Percentiles rank a stretch among this genome's conserved stretches.
Conservation (phyloP, 2,113 vertebrate genomes). For the Nycticorax nycticorax region DNA sequence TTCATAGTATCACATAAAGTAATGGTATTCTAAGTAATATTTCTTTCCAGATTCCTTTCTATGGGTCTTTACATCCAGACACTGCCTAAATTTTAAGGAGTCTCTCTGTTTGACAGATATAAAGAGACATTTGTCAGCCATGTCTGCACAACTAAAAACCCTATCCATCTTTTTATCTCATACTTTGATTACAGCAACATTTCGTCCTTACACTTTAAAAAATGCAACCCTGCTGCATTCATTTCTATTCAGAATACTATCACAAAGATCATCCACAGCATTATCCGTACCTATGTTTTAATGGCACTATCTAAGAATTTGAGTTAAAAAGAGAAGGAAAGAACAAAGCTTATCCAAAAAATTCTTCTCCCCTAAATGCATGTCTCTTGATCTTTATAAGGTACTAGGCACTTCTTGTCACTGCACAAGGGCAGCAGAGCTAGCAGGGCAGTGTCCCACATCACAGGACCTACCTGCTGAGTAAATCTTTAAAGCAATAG, state of each 20-base stretch:
- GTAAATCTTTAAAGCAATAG: conserved; percentile 17
- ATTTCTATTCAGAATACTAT: background rate
- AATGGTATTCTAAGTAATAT: background rate
- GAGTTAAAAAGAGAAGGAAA: background rate
- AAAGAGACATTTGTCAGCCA: background rate
- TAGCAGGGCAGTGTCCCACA: background rate
- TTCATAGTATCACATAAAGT: background rate
- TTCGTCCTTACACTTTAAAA: background rate
- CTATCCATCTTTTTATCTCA: background rate
- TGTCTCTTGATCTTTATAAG: background rate
- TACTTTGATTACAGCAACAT: background rate
- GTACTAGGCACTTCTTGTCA: background rate
- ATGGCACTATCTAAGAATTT: background rate
- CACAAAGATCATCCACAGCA: background rate
- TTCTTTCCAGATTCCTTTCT: background rate
- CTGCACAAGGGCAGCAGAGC: background rate
- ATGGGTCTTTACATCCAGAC: background rate
- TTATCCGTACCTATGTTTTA: background rate
- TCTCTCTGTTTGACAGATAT: background rate
- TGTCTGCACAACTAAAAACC: background rate
- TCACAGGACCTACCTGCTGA: background rate
- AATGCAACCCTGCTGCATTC: background rate
- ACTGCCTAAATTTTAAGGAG: background rate
- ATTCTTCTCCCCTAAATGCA: background rate
- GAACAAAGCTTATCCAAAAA: background rate